Conservation (phyloP, 2,113 vertebrate genomes). For the Proteles cristata region DNA sequence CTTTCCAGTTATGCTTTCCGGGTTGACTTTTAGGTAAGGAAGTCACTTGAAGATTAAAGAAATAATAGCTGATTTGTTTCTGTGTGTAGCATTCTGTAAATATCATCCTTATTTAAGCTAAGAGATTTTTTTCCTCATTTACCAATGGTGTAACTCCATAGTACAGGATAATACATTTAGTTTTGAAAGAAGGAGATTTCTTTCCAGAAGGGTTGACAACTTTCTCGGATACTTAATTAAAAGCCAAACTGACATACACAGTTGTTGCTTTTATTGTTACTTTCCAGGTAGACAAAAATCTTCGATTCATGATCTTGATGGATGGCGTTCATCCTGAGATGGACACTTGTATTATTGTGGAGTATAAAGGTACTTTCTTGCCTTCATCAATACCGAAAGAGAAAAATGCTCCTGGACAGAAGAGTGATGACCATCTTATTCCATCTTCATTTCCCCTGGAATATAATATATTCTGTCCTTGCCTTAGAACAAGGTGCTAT, state of each 20-base stretch:
- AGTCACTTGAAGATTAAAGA: neutral
- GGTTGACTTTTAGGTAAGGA: neutral
- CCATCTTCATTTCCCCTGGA: neutral
- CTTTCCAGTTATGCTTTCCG: neutral
- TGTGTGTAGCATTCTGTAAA: neutral
- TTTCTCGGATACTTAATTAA: neutral
- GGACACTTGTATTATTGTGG: constrained; percentile 91
- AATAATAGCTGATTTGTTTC: neutral
- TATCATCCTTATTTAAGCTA: neutral
- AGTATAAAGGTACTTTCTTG: constrained; percentile 88
- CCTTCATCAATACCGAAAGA: neutral
- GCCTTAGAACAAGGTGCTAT: neutral
- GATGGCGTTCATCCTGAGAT: constrained; percentile 91
- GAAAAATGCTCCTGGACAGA: neutral
- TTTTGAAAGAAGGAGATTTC: neutral
- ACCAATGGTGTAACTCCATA: neutral
- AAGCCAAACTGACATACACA: neutral
- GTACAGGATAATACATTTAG: neutral
- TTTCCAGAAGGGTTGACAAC: neutral
- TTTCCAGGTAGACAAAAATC: constrained; percentile 84
- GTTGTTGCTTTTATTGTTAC: constrained; percentile 35
- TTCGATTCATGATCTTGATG: constrained; percentile 92
- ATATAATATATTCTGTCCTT: neutral
- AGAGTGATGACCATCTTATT: neutral
- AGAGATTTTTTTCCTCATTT: neutral